Evolutionary conservation across 2,888 invertebrate species (phyloP).

Genomic region (Diabrotica balteata): DNA sequence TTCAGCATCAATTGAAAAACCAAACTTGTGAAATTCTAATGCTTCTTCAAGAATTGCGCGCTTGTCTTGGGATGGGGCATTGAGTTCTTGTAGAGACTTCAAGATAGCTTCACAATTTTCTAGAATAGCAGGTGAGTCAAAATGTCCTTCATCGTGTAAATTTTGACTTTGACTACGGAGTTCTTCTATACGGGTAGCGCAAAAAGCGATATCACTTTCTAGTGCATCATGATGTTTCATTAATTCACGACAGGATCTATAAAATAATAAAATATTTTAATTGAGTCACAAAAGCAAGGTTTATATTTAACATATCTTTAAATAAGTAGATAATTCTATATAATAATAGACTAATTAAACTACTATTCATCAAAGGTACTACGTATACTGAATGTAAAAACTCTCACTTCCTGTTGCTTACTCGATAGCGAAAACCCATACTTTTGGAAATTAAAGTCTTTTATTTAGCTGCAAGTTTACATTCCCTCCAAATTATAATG

Average conservation of each 20-base stretch:
- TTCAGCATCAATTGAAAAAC: slow-evolving; percentile 91
- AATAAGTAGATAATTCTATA: too few relatives aligned
- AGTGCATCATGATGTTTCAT: slow-evolving; percentile 88
- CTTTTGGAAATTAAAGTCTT: too few relatives aligned
- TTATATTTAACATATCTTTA: background rate
- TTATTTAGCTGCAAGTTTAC: too few relatives aligned
- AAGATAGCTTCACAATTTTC: slow-evolving; percentile 78
- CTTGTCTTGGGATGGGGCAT: slow-evolving; percentile 74
- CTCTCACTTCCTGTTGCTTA: too few relatives aligned
- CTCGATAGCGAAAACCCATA: too few relatives aligned
- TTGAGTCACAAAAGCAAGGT: background rate
- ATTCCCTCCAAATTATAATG: too few relatives aligned
- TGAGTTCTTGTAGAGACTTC: slow-evolving; percentile 72
- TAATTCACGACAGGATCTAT: slow-evolving; percentile 79
- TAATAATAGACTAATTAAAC: too few relatives aligned
- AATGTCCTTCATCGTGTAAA: slow-evolving; percentile 93
- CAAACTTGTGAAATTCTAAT: slow-evolving; percentile 87
- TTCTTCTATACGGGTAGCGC: slow-evolving; percentile 81
- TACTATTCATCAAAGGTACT: too few relatives aligned
- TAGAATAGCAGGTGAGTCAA: slow-evolving; percentile 88
- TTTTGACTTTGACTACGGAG: slow-evolving; percentile 83
- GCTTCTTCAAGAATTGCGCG: slow-evolving; percentile 84
- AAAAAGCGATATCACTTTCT: slow-evolving; percentile 85
- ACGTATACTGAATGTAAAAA: too few relatives aligned
- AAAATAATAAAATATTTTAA: slow-evolving; percentile 6